phyloP scores from a whole-genome alignment of 2,113 vertebrate species.

The Aramus guarauna region DNA sequence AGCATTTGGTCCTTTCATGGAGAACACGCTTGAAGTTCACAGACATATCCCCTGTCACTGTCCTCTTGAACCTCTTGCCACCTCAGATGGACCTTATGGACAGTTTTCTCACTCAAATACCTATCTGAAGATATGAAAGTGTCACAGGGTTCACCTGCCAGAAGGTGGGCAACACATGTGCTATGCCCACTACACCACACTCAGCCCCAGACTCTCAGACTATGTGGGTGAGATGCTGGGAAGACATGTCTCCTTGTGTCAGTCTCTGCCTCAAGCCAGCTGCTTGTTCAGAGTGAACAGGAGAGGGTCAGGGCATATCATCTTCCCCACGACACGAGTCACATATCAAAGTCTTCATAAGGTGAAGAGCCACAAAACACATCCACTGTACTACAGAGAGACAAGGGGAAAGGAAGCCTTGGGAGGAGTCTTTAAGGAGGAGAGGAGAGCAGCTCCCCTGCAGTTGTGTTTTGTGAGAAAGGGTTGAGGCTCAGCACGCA shows the following conservation, averaged over 20 bases:
- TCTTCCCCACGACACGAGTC: not conserved
- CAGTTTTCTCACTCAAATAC: not conserved
- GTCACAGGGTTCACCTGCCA: not conserved
- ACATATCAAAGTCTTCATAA: not conserved
- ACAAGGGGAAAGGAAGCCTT: not conserved
- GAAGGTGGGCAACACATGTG: not conserved
- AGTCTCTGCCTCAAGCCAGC: not conserved
- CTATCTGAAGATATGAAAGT: not conserved
- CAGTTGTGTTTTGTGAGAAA: not conserved
- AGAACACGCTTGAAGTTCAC: not conserved
- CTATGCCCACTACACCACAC: fast-evolving
- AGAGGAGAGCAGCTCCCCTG: not conserved
- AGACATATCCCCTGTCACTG: not conserved
- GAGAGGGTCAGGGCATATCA: not conserved
- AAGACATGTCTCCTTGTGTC: not conserved
- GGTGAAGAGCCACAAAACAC: not conserved
- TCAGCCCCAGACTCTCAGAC: not conserved
- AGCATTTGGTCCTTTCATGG: not conserved
- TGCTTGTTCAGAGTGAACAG: not conserved
- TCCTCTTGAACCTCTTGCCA: not conserved
- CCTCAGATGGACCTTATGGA: not conserved
- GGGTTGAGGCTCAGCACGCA: not conserved
- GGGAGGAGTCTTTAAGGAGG: not conserved
- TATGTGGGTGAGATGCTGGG: not conserved
- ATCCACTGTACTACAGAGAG: not conserved